Evolutionary conservation across 2,888 invertebrate genomes (phyloP).

Genomic region (Scaptomyza flava): DNA sequence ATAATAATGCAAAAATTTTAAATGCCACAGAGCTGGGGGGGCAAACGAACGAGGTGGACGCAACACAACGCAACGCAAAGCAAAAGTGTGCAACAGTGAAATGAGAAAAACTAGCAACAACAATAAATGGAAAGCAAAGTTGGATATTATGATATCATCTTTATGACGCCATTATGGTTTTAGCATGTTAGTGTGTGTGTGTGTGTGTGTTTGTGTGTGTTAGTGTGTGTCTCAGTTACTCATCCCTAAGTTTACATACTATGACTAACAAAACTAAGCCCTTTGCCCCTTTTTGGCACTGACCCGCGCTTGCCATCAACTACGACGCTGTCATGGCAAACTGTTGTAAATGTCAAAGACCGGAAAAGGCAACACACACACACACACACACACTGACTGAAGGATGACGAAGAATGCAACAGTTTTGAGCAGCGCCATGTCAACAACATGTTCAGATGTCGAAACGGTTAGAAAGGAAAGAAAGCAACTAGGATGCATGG

Average conservation of each 20-base stretch:
- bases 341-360: constrained; percentile 76
- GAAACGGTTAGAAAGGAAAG: constrained; percentile 3
- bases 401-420: constrained; percentile 62
- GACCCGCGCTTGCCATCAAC: constrained; percentile 1
- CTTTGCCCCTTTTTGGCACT: not conserved
- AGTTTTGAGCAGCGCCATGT: constrained; percentile 59
- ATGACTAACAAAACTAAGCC: constrained; percentile 56
- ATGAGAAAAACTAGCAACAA: constrained; percentile 35
- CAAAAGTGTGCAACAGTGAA: constrained; percentile 53
- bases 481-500: not conserved
- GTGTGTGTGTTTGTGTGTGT: constrained; percentile 18
- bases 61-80: constrained; percentile 22
- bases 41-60: constrained; percentile 45
- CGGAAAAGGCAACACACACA: constrained; percentile 59
- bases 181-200: constrained; percentile 13
- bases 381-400: constrained; percentile 7
- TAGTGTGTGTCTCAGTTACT: constrained; percentile 20
- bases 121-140: constrained; percentile 61
- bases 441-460: constrained; percentile 50
- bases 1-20: constrained; percentile 28
- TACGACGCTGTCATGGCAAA: constrained; percentile 47
- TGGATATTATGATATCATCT: constrained; percentile 76
- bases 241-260: constrained; percentile 48
- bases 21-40: constrained; percentile 38
- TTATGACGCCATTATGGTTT: constrained; percentile 76